These are phyloP conservation scores for Halcyon senegalensis DNA, from an alignment of 2,113 vertebrate species.

Conservation along the genomic window DNA sequence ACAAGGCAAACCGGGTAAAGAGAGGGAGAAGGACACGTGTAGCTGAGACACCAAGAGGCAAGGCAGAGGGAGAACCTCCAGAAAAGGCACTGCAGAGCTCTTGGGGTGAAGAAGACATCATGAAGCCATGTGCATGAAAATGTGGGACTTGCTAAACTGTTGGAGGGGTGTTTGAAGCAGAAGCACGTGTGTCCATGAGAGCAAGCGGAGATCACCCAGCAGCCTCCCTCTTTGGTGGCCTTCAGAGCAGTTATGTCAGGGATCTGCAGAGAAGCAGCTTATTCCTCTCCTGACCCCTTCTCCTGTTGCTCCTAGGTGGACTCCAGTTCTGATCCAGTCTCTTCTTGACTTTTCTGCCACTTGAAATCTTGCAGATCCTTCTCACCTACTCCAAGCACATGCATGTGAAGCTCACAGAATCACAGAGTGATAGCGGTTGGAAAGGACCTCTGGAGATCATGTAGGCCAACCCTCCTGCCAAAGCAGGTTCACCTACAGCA, in stretches of 20 bases:
- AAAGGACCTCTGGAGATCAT: no score
- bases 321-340: not conserved
- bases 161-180: not conserved
- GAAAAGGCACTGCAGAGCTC: not conserved
- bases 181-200: not conserved
- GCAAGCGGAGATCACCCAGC: not conserved
- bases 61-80: not conserved
- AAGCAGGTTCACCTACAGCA: no score
- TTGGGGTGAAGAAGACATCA: rapidly evolving
- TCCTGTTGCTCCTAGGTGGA: not conserved
- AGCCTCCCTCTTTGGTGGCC: not conserved
- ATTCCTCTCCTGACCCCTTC: not conserved
- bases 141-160: rapidly evolving
- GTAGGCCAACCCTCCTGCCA: no score
- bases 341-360: not conserved
- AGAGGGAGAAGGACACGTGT: not conserved
- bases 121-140: not conserved
- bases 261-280: not conserved
- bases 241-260: not conserved
- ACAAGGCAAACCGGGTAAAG: not conserved
- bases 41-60: not conserved
- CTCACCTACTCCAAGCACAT: not conserved
- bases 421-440: no score
- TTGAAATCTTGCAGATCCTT: not conserved
- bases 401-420: not conserved